Conservation (phyloP, 1,140 invertebrate genomes). For the Pseudoatta argentina region DNA sequence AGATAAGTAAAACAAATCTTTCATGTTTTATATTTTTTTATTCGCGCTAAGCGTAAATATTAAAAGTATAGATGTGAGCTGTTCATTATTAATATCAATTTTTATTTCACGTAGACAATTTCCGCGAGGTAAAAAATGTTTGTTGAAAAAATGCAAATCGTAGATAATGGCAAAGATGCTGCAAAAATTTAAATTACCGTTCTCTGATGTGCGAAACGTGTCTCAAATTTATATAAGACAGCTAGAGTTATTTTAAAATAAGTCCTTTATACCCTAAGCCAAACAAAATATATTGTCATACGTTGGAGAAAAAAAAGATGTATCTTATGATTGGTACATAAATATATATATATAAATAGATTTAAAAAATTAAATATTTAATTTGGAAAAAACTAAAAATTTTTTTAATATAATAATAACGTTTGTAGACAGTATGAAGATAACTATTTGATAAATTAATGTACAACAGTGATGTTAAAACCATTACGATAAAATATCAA, state of each 20-base stretch:
- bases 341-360: neutral
- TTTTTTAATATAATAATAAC: neutral
- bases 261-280: neutral
- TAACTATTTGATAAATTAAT: neutral
- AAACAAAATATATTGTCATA: neutral
- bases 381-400: neutral
- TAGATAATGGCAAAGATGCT: constrained; percentile 5
- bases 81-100: neutral
- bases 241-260: neutral
- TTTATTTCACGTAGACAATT: neutral
- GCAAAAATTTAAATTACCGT: constrained; percentile 50
- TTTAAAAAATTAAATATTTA: neutral
- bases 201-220: constrained; percentile 39
- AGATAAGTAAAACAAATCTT: constrained; percentile 9
- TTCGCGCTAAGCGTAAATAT: constrained; percentile 58
- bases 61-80: constrained; percentile 1
- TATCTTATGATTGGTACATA: neutral
- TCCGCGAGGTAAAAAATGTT: neutral
- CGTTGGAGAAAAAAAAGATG: neutral
- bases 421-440: neutral
- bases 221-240: constrained; percentile 41
- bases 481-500: neutral
- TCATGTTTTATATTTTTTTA: constrained; percentile 39
- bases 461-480: neutral
- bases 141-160: constrained; percentile 20